Percentiles rank a stretch among this genome's conserved stretches.
phyloP scores from a whole-genome alignment of 2,888 invertebrate genomes.

The Drosophila sordidapex region DNA sequence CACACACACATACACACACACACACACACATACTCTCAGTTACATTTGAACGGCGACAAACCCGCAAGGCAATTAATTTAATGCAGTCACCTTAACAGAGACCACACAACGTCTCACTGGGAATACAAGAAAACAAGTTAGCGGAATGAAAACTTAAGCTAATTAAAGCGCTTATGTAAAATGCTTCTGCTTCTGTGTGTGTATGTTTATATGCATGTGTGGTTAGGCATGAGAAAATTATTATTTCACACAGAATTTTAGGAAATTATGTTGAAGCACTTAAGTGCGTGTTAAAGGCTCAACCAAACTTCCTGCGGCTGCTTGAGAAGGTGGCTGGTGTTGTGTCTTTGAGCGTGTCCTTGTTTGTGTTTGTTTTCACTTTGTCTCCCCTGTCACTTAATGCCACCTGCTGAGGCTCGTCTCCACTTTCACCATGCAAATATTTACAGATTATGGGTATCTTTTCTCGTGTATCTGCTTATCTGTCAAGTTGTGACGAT shows the following conservation, averaged over 20 bases:
- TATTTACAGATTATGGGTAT: constrained; percentile 57
- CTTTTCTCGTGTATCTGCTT: constrained; percentile 5
- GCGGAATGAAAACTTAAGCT: constrained; percentile 61
- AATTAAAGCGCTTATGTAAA: constrained; percentile 62
- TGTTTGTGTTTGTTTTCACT: constrained; percentile 33
- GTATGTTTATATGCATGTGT: background rate
- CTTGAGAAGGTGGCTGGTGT: constrained; percentile 12
- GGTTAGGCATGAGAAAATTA: constrained; percentile 40
- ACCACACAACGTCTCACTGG: constrained; percentile 23
- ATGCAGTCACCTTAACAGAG: constrained; percentile 55
- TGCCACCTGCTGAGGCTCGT: constrained; percentile 10
- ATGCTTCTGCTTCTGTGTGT: constrained; percentile 6
- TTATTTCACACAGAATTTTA: constrained; percentile 47
- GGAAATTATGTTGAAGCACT: constrained; percentile 55
- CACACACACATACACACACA: background rate
- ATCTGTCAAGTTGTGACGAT: constrained; percentile 32
- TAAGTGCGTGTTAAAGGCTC: constrained; percentile 52
- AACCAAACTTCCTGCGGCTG: constrained; percentile 23
- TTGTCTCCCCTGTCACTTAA: constrained; percentile 19
- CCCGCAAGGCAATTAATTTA: constrained; percentile 63
- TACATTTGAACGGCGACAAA: constrained; percentile 3
- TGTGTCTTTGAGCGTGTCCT: constrained; percentile 16
- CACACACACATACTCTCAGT: background rate
- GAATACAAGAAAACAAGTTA: constrained; percentile 49
- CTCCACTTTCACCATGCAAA: constrained; percentile 42